Percentiles rank a stretch among this genome's conserved stretches.
Conservation (phyloP, 2,797 vertebrate genomes). For the Coregonus ussuriensis region DNA sequence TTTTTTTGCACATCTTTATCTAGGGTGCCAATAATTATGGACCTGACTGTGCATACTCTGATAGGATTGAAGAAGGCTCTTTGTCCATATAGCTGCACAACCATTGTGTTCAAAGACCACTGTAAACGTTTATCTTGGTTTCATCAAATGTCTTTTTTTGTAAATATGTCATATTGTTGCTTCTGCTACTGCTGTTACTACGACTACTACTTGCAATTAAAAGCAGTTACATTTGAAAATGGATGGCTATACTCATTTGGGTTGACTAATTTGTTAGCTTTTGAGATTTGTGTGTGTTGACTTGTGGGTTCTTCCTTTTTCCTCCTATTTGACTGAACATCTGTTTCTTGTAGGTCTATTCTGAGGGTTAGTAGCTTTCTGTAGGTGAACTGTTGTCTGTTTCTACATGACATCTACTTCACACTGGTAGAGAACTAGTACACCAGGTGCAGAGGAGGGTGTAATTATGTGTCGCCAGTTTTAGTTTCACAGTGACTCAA, state of each 20-base stretch:
- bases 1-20: too few species aligned
- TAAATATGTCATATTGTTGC: neutral
- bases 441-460: constrained; percentile 29
- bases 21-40: too few species aligned
- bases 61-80: neutral
- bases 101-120: neutral
- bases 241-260: neutral
- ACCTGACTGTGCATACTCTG: too few species aligned
- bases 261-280: neutral
- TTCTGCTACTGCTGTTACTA: neutral
- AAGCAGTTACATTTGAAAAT: neutral
- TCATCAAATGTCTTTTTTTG: neutral
- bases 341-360: constrained; percentile 26
- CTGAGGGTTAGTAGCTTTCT: constrained; percentile 30
- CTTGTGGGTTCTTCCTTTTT: constrained; percentile 4
- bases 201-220: neutral
- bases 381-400: constrained; percentile 19
- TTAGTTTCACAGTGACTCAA: constrained; percentile 23
- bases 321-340: neutral
- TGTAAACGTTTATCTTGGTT: neutral
- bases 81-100: neutral
- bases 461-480: neutral
- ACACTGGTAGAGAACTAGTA: neutral
- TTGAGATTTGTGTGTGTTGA: neutral
- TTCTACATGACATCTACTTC: constrained; percentile 23